These are phyloP conservation scores for Therioaphis trifolii DNA, from an alignment of 2,888 invertebrate genomes.

Conservation along the genomic window DNA sequence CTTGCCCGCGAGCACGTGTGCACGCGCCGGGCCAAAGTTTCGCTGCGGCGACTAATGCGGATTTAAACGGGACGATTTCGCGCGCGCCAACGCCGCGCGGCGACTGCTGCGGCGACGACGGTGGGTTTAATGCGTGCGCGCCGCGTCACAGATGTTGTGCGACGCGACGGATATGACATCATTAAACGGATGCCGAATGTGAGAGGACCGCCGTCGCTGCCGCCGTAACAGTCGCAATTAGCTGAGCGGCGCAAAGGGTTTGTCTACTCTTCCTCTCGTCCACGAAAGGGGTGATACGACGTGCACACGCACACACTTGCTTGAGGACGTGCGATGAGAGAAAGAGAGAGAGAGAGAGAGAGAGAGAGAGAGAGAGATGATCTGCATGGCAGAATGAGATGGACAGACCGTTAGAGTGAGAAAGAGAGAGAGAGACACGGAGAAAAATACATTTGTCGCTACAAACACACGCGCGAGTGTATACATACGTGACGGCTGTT, in stretches of 20 bases:
- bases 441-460: too few species aligned
- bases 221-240: constrained; percentile 55
- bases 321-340: too few species aligned
- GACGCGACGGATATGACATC: constrained; percentile 47
- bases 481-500: constrained; percentile 35
- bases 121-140: constrained; percentile 17
- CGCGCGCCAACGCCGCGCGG: neutral
- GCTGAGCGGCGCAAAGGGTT: constrained; percentile 39
- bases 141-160: constrained; percentile 54
- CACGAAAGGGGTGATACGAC: neutral
- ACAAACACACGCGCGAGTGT: neutral
- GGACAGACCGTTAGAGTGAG: too few species aligned
- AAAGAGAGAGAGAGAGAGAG: too few species aligned
- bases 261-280: neutral
- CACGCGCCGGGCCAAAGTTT: too few species aligned
- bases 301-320: neutral
- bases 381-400: too few species aligned
- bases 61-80: constrained; percentile 49
- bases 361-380: too few species aligned
- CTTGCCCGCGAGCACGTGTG: too few species aligned
- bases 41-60: constrained; percentile 52
- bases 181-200: constrained; percentile 52
- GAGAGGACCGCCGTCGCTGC: too few species aligned
- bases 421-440: too few species aligned
- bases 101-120: constrained; percentile 16